These are phyloP conservation scores for Empis livida DNA, from an alignment of 2,888 invertebrate species.

Conservation along the genomic window DNA sequence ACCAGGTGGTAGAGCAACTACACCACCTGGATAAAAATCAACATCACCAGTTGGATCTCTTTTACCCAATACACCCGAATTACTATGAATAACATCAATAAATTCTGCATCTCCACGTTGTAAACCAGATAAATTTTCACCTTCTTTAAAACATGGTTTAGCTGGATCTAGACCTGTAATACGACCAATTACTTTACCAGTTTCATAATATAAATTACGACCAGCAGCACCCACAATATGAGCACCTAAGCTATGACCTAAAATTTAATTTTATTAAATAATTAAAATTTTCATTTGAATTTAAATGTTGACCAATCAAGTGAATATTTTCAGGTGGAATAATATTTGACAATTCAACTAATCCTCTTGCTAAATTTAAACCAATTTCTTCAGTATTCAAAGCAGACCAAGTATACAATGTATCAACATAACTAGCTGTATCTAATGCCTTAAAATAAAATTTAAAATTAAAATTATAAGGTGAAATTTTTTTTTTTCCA, in stretches of 20 bases:
- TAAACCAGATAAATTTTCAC: conserved; percentile 21
- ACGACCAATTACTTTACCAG: conserved; percentile 23
- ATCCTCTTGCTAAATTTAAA: conserved; percentile 21
- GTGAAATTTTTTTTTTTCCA: too few relatives aligned
- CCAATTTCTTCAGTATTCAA: conserved; percentile 33
- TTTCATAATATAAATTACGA: conserved; percentile 21
- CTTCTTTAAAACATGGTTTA: conserved; percentile 30
- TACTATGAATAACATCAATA: conserved; percentile 29
- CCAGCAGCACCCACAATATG: conserved; percentile 31
- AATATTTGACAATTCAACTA: conserved; percentile 22
- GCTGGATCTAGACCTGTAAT: conserved; percentile 34
- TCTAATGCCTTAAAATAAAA: conserved; percentile 24
- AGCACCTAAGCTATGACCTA: conserved; percentile 31
- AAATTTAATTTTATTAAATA: background rate
- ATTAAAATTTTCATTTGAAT: background rate
- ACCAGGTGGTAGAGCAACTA: conserved; percentile 24
- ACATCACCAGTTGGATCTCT: conserved; percentile 26
- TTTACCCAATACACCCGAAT: conserved; percentile 26
- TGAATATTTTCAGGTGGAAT: conserved; percentile 26
- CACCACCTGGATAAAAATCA: conserved; percentile 30
- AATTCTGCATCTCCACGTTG: conserved; percentile 27
- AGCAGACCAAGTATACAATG: conserved; percentile 32
- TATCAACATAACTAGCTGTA: conserved; percentile 26
- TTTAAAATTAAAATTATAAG: background rate
- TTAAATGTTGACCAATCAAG: conserved; percentile 20